Evolutionary conservation across 1,140 invertebrate species (phyloP).

Genomic region (Spodoptera frugiperda): DNA sequence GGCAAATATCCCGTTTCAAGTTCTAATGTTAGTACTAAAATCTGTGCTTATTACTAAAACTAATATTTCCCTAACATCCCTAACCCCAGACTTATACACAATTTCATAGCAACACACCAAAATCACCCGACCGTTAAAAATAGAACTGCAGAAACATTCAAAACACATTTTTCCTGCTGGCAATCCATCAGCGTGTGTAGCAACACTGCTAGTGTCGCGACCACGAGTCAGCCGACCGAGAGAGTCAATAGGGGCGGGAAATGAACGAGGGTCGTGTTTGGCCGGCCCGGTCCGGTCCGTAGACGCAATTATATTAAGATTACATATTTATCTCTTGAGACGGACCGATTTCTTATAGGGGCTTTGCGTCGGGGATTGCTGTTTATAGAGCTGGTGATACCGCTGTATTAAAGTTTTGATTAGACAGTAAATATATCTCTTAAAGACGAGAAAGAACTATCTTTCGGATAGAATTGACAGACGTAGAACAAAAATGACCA

Average conservation of each 20-base stretch:
- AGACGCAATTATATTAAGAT: conserved; percentile 83
- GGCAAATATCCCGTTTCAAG: too few relatives aligned
- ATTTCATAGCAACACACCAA: background rate
- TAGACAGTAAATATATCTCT: background rate
- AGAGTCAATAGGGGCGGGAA: conserved; percentile 75
- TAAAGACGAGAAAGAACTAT: too few relatives aligned
- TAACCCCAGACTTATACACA: background rate
- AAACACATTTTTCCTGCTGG: conserved; percentile 1
- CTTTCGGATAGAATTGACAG: too few relatives aligned
- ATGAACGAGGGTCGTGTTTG: conserved; percentile 64
- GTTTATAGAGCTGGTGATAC: conserved; percentile 58
- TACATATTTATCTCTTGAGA: conserved; percentile 81
- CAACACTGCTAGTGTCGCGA: conserved; percentile 31
- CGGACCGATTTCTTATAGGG: conserved; percentile 73
- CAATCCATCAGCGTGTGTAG: conserved; percentile 29
- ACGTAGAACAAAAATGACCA: too few relatives aligned
- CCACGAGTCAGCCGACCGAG: conserved; percentile 39
- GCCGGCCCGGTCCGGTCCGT: conserved; percentile 57
- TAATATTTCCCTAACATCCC: too few relatives aligned
- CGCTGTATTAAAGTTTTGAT: background rate
- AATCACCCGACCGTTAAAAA: background rate
- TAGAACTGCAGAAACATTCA: conserved; percentile 3
- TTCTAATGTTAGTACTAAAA: too few relatives aligned
- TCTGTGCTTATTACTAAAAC: too few relatives aligned
- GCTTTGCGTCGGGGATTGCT: conserved; percentile 30